Evolutionary conservation across 1,140 invertebrate species (phyloP).

Genomic region (Leptinotarsa lineolata): DNA sequence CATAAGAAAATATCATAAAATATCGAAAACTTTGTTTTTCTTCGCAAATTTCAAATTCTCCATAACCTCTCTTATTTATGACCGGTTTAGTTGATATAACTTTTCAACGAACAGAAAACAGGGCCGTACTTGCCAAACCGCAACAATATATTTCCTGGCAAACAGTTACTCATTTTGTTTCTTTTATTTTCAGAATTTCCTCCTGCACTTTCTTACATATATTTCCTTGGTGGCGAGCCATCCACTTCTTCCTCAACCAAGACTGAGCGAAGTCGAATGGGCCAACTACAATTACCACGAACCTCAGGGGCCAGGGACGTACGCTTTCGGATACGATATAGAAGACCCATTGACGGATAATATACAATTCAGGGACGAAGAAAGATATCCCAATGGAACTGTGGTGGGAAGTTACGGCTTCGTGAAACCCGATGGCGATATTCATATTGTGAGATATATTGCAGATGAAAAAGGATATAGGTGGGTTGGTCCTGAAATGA

Average conservation of each 20-base stretch:
- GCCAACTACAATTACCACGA: constrained; percentile 47
- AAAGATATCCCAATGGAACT: constrained; percentile 67
- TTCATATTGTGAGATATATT: constrained; percentile 63
- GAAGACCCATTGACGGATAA: constrained; percentile 66
- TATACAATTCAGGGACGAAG: constrained; percentile 68
- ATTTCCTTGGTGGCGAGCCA: background rate
- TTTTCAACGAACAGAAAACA: too few relatives aligned
- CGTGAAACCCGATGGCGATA: constrained; percentile 64
- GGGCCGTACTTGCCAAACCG: too few relatives aligned
- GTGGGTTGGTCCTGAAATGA: constrained; percentile 49
- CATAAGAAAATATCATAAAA: too few relatives aligned
- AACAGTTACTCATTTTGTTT: background rate
- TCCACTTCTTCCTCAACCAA: background rate
- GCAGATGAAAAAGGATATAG: constrained; percentile 70
- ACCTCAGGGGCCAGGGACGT: constrained; percentile 64
- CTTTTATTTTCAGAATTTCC: constrained; percentile 4
- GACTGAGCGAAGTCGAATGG: constrained; percentile 12
- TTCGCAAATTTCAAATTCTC: too few relatives aligned
- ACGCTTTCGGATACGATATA: constrained; percentile 71
- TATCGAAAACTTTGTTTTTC: too few relatives aligned
- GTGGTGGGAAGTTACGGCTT: constrained; percentile 71
- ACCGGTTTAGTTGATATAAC: too few relatives aligned
- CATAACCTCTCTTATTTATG: too few relatives aligned
- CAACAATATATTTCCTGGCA: too few relatives aligned
- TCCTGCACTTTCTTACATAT: background rate